These are phyloP conservation scores for Cepaea nemoralis DNA, from an alignment of 1,140 invertebrate genomes.

Conservation along the genomic window DNA sequence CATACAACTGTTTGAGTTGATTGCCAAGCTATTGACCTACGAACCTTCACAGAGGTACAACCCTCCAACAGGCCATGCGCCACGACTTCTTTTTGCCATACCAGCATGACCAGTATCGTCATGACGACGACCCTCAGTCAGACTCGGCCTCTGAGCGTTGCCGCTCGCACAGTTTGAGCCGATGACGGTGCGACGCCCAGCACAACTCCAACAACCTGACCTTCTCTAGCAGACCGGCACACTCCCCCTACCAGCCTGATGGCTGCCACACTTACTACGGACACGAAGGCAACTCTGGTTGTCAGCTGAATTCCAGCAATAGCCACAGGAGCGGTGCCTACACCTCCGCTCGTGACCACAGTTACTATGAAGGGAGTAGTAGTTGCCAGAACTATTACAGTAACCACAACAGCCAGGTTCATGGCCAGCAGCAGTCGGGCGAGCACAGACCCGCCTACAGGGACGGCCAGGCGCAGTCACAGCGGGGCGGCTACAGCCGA, in stretches of 20 bases:
- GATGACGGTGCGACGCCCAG: conserved; percentile 45
- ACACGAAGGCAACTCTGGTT: conserved; percentile 1
- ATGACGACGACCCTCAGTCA: conserved; percentile 34
- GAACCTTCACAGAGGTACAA: conserved; percentile 91
- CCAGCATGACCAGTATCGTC: conserved; percentile 43
- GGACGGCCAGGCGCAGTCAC: neutral
- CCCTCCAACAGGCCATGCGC: conserved; percentile 86
- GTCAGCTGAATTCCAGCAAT: no score
- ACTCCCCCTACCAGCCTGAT: conserved; percentile 11
- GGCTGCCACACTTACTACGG: neutral
- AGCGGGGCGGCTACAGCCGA: conserved; percentile 10
- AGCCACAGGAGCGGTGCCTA: neutral
- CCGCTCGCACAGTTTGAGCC: conserved; percentile 48
- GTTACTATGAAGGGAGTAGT: neutral
- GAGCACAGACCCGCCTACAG: neutral
- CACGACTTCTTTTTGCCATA: conserved; percentile 87
- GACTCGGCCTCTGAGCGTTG: conserved; percentile 40
- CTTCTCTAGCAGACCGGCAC: conserved; percentile 9
- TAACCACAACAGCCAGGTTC: neutral
- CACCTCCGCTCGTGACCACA: neutral
- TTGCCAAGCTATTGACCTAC: conserved; percentile 94
- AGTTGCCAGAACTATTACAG: conserved; percentile 8
- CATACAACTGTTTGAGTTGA: conserved; percentile 91
- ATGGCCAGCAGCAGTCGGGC: neutral
- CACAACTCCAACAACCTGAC: conserved; percentile 33